phyloP scores from a whole-genome alignment of 2,797 vertebrate species.

The Potorous gilbertii region DNA sequence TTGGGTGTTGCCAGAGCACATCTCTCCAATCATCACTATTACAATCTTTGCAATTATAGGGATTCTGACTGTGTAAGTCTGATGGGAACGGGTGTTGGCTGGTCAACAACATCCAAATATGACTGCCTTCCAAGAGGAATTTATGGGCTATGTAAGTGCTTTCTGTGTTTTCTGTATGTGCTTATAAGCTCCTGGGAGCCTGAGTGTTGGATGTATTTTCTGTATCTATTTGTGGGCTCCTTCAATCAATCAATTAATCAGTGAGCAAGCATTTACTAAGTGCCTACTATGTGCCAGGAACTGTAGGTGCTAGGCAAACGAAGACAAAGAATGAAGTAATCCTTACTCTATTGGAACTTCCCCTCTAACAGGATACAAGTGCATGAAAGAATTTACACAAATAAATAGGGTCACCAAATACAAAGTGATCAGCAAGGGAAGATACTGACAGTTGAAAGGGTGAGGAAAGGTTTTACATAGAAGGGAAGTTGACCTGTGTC shows the following conservation, averaged over 20 bases:
- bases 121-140: neutral
- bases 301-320: neutral
- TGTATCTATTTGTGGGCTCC: neutral
- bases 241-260: neutral
- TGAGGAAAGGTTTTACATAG: neutral
- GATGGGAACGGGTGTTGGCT: neutral
- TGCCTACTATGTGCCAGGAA: neutral
- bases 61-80: neutral
- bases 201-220: neutral
- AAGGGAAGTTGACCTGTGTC: neutral
- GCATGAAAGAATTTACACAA: neutral
- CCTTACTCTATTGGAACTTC: neutral
- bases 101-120: neutral
- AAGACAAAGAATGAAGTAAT: neutral
- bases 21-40: neutral
- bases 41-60: neutral
- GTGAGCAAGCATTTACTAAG: neutral
- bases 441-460: too few species aligned
- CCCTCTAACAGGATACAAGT: neutral
- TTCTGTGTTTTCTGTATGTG: neutral
- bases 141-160: neutral
- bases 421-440: neutral
- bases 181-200: neutral
- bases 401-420: neutral
- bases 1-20: neutral